phyloP scores from a whole-genome alignment of 2,888 invertebrate species.

The Trachelus stipa region DNA sequence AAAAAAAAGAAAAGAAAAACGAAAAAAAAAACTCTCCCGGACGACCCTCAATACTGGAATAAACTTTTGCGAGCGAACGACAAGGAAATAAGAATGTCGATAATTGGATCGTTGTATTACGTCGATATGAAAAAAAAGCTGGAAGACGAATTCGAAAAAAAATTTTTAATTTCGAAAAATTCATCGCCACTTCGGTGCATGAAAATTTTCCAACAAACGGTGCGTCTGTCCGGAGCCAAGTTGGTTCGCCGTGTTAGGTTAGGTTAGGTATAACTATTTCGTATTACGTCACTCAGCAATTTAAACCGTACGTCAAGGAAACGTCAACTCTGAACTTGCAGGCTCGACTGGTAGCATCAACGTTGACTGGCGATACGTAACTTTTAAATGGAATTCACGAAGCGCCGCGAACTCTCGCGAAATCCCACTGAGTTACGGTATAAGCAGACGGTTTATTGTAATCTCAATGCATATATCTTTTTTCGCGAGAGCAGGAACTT shows the following conservation, averaged over 20 bases:
- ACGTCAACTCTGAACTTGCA: neutral
- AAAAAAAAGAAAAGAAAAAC: neutral
- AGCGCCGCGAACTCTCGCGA: neutral
- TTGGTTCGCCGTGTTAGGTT: neutral
- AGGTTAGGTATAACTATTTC: neutral
- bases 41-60: neutral
- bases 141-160: neutral
- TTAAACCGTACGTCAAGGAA: neutral
- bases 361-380: neutral
- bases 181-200: neutral
- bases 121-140: neutral
- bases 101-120: neutral
- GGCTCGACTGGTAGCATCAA: neutral
- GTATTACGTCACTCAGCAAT: neutral
- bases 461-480: slow-evolving; percentile 39
- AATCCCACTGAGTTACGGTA: neutral
- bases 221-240: neutral
- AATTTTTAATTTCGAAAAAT: neutral
- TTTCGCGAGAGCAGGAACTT: slow-evolving; percentile 30
- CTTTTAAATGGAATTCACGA: slow-evolving; percentile 2
- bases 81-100: neutral
- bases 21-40: neutral
- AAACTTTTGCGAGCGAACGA: neutral
- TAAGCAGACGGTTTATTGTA: slow-evolving; percentile 34
- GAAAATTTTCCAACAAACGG: neutral